Conservation (phyloP, 2,888 invertebrate species). For the Ptilodon capucinus region DNA sequence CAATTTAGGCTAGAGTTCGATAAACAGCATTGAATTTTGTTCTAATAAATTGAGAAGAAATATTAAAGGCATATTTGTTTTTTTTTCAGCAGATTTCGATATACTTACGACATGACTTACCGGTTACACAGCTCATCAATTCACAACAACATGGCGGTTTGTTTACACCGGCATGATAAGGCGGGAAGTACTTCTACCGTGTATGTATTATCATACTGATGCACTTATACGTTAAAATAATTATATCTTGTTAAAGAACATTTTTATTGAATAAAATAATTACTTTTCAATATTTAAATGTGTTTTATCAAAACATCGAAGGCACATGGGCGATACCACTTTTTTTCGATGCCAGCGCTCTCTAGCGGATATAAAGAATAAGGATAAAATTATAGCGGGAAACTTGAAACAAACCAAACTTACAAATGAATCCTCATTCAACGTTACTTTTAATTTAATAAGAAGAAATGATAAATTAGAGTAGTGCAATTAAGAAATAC, state of each 20-base stretch:
- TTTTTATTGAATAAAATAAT: slow-evolving; percentile 58
- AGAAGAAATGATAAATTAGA: too few species aligned
- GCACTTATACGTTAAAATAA: slow-evolving; percentile 44
- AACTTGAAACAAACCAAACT: slow-evolving; percentile 22
- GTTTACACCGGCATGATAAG: slow-evolving; percentile 83
- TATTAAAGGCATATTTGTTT: not conserved
- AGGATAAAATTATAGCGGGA: slow-evolving; percentile 44
- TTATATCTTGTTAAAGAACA: slow-evolving; percentile 41
- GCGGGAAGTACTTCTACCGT: slow-evolving; percentile 67
- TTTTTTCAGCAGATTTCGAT: not conserved
- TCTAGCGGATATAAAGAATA: slow-evolving; percentile 38
- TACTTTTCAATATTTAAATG: slow-evolving; percentile 37
- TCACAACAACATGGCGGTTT: slow-evolving; percentile 81
- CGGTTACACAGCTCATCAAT: slow-evolving; percentile 50
- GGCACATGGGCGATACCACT: slow-evolving; percentile 72
- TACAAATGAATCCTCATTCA: not conserved
- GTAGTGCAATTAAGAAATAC: too few species aligned
- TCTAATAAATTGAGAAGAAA: not conserved
- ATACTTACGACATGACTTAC: slow-evolving; percentile 52
- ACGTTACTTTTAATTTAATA: too few species aligned
- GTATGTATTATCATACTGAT: slow-evolving; percentile 37
- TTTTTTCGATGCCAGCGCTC: slow-evolving; percentile 52
- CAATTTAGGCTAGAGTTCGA: not conserved
- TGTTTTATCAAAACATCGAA: slow-evolving; percentile 39
- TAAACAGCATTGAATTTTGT: not conserved